Percentiles rank a stretch among this genome's conserved stretches.
Conservation (phyloP, 2,888 invertebrate genomes). For the Ashinkailepas kermadecensis region DNA sequence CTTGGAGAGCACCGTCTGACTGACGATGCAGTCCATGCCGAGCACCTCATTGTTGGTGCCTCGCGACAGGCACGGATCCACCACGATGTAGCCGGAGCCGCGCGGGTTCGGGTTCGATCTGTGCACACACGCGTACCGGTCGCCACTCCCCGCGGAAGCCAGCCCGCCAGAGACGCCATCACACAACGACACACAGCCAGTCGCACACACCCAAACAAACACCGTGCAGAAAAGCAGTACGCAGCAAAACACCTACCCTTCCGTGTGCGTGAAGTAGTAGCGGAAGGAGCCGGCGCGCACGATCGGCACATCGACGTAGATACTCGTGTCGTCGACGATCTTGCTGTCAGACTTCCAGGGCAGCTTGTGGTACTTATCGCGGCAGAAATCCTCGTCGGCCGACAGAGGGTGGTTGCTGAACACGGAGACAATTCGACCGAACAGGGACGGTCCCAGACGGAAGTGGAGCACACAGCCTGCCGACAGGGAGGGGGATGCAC, state of each 20-base stretch:
- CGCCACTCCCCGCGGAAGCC: background rate
- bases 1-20: conserved; percentile 90
- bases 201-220: too few relatives aligned
- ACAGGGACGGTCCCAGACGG: conserved; percentile 60
- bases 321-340: conserved; percentile 52
- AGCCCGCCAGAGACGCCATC: too few relatives aligned
- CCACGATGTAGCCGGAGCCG: conserved; percentile 85
- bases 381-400: conserved; percentile 54
- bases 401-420: conserved; percentile 74
- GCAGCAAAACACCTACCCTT: conserved; percentile 48
- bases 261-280: conserved; percentile 69
- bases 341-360: conserved; percentile 51
- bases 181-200: too few relatives aligned
- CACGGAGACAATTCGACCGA: conserved; percentile 66
- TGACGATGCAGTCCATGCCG: conserved; percentile 77
- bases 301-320: conserved; percentile 56
- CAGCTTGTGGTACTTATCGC: conserved; percentile 65
- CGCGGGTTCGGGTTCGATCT: conserved; percentile 28
- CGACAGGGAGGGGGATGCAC: conserved; percentile 21
- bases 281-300: conserved; percentile 74
- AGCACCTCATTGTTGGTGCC: conserved; percentile 55
- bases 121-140: background rate
- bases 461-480: conserved; percentile 67
- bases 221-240: too few relatives aligned
- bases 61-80: conserved; percentile 70